phyloP scores from a whole-genome alignment of 2,888 invertebrate genomes.

The Dioctria rufipes region DNA sequence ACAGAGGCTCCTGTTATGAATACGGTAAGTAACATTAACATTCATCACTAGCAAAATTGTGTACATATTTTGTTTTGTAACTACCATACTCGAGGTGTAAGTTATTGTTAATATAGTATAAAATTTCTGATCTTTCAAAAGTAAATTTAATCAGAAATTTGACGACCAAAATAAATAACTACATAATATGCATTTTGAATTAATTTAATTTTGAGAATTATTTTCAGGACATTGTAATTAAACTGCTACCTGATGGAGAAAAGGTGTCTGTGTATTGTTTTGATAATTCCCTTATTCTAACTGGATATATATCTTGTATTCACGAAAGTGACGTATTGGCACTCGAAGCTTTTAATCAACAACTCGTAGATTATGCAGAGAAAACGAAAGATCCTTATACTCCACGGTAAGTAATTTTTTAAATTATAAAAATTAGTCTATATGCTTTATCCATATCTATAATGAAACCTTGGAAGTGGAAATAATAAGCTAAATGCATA shows the following conservation, averaged over 20 bases:
- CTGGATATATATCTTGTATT: constrained; percentile 66
- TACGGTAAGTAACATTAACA: constrained; percentile 62
- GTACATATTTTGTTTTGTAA: no score
- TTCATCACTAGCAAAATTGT: no score
- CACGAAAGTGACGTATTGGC: constrained; percentile 63
- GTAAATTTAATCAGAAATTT: no score
- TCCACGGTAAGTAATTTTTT: constrained; percentile 63
- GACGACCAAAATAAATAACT: no score
- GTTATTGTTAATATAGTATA: no score
- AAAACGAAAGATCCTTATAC: constrained; percentile 62
- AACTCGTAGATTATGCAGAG: constrained; percentile 65
- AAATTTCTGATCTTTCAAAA: no score
- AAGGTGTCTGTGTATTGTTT: constrained; percentile 65
- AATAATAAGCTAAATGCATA: no score
- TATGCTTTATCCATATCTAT: no score
- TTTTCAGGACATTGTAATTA: constrained; percentile 60
- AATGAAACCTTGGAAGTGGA: no score
- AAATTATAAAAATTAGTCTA: not conserved
- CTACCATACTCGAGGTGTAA: not conserved
- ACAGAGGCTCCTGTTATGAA: constrained; percentile 60
- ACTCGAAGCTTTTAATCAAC: constrained; percentile 65
- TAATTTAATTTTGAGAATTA: constrained; percentile 5
- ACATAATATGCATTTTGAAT: not conserved
- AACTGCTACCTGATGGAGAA: constrained; percentile 63
- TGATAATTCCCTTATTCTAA: constrained; percentile 66